Conservation (phyloP, 92 coral and sea anemone species). For the Porites lobata region DNA sequence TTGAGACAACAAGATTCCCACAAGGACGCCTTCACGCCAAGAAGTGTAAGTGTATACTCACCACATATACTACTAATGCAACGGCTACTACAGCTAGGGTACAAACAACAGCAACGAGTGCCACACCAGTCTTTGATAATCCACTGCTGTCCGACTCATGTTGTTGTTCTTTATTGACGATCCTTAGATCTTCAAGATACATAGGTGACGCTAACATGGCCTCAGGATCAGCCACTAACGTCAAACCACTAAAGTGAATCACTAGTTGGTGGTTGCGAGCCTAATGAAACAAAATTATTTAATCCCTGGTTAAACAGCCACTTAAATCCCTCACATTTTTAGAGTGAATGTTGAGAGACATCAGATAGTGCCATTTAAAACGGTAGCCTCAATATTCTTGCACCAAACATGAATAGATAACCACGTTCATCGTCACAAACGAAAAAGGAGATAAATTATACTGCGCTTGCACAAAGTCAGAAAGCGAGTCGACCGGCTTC, state of each 20-base stretch:
- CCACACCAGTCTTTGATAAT: constrained; percentile 57
- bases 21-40: not conserved
- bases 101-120: constrained; percentile 67
- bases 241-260: constrained; percentile 68
- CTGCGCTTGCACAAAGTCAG: no score
- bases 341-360: no score
- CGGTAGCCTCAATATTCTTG: no score
- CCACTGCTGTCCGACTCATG: constrained; percentile 13
- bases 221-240: constrained; percentile 74
- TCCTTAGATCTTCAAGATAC: constrained; percentile 33
- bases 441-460: no score
- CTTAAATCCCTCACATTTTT: no score
- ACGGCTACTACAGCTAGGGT: constrained; percentile 44
- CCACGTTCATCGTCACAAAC: no score
- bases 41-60: not conserved
- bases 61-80: constrained; percentile 42
- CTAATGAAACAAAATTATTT: constrained; percentile 22
- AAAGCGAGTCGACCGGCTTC: no score
- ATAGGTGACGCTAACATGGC: constrained; percentile 64
- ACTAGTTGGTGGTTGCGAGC: constrained; percentile 75
- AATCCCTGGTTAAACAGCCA: no score
- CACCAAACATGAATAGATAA: no score
- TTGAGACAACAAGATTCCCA: not conserved
- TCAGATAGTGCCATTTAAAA: no score
- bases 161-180: constrained; percentile 14